Evolutionary conservation across 2,888 invertebrate species (phyloP), one percentile per base, ranked within the genome.

Genomic region (Stenchaetothrips biformis): DNA sequence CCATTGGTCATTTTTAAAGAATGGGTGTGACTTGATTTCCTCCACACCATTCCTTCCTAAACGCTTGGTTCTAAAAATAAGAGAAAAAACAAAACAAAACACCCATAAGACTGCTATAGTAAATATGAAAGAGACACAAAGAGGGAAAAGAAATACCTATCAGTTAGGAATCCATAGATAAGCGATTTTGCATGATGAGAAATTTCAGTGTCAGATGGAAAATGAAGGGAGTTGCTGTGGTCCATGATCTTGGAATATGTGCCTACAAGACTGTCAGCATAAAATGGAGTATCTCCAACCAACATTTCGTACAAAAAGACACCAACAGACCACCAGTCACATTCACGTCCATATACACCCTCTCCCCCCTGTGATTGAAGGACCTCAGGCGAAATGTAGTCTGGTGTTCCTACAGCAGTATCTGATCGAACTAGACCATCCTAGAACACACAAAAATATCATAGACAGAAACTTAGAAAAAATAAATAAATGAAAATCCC

Each of bases 161-260:
- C 98, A 81, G 98, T 97, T 77, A 99, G 90, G 86, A 99, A 95
- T 81, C 95, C 95, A 85, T 95, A 93, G 85, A 99, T 99, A 79
- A 99, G 90, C 84, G 93, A 92, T 87, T 94, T 95, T 18, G 95
- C 95, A 85, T 93, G 92, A 83, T 92, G 92, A 81, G 97, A 97
- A 84, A 99, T 95, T 87, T 96, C 95, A 82, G 96, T 92, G 83
- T 92, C 92, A 81, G 96, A 94, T 49, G 99, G 99, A 88, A 99
- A 99, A 83, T 93, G 92, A 81, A 99, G 89, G 37, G 98, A 96
- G 86, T 96, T 98, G 87, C 96, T 94, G 87, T 99, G 98, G 87
- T 99, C 97, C 98, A 99, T 99, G 84, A 99, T 99, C 89, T 98
- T 98, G 82, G 97, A 96, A 87, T 99, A 99, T 2, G 99, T 99